phyloP scores from a whole-genome alignment of 2,888 invertebrate species.

The Eurytoma californica region DNA sequence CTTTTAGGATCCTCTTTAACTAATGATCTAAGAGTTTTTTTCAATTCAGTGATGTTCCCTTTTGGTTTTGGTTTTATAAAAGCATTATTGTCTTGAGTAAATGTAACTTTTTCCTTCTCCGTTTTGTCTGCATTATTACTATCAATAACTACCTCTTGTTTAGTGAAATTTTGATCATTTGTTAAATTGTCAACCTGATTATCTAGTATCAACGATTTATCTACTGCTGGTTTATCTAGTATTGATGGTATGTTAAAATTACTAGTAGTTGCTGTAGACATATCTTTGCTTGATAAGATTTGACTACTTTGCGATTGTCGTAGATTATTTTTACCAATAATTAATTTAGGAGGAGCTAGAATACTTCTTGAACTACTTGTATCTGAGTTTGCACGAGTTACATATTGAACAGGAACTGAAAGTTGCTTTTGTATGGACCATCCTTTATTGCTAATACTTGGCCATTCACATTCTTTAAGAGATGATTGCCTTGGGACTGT shows the following conservation, averaged over 20 bases:
- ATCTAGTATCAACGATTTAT: neutral
- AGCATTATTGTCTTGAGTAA: neutral
- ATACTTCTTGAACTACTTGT: slow-evolving; percentile 19
- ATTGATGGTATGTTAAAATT: slow-evolving; percentile 20
- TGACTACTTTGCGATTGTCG: neutral
- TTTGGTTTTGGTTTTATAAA: slow-evolving; percentile 1
- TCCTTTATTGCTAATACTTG: neutral
- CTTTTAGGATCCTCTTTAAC: slow-evolving; percentile 44
- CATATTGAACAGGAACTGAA: slow-evolving; percentile 16
- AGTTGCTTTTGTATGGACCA: neutral
- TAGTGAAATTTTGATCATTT: too few species aligned
- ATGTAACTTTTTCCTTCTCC: neutral
- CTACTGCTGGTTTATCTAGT: neutral
- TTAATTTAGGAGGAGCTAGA: slow-evolving; percentile 38
- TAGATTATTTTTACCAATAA: slow-evolving; percentile 10
- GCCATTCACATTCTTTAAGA: neutral
- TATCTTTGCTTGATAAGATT: neutral
- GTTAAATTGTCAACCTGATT: too few species aligned
- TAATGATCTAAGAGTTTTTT: slow-evolving; percentile 60
- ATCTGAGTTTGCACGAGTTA: neutral
- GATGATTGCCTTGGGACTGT: slow-evolving; percentile 45
- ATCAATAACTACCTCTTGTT: neutral
- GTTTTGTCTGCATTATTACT: neutral
- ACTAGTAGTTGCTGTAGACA: neutral
- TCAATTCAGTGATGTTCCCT: slow-evolving; percentile 42